Evolutionary conservation across 2,113 vertebrate genomes (phyloP), one percentile per base, ranked within the genome.

Genomic region (Drymodes brunneopygia): DNA sequence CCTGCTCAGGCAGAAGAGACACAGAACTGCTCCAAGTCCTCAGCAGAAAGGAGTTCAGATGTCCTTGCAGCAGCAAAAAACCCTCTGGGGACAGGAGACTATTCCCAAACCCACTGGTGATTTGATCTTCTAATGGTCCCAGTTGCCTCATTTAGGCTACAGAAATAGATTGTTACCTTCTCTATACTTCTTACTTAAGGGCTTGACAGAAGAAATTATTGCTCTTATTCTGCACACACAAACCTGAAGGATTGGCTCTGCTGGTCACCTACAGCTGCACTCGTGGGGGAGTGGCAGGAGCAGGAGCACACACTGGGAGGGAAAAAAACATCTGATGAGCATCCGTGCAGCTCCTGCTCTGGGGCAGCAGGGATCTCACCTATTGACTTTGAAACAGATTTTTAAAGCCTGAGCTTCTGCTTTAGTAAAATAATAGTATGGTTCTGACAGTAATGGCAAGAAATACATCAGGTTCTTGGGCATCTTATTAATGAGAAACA

Each of bases 401-500:
- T 38, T 45, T 83, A 40, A 92, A 94, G 42, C 38, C 66, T 57
- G 47, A 78, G 21, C 15, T 82, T 75, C 54, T 88, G 35, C 58
- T 86, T 72, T 14, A 45, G 57, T 35, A 40, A 51, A 92, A 44
- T 65, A 72, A 74, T 28, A 50, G 28, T 9, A 31, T 1, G 1
- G 19, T 58, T 71, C 8, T n/a, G 38, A 84, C 35, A 44, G 56
- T 11, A 88, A 48, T 4, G 33, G 74, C 60, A 74, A 51, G 73
- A 79, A 93, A 81, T 65, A 85, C 44, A 75, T 65, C 38, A 16
- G 44, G 53, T 48, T 82, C 83, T 60, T 92, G 12, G 79, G 58
- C 81, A 64, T 57, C 62, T 81, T 93, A 44, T 88, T 95, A 92
- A 92, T 62, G 64, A 81, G 94, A 81, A 94, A 88, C 61, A 95